These are phyloP conservation scores for Lithophane ornitopus DNA, from an alignment of 2,888 invertebrate species.

Conservation along the genomic window DNA sequence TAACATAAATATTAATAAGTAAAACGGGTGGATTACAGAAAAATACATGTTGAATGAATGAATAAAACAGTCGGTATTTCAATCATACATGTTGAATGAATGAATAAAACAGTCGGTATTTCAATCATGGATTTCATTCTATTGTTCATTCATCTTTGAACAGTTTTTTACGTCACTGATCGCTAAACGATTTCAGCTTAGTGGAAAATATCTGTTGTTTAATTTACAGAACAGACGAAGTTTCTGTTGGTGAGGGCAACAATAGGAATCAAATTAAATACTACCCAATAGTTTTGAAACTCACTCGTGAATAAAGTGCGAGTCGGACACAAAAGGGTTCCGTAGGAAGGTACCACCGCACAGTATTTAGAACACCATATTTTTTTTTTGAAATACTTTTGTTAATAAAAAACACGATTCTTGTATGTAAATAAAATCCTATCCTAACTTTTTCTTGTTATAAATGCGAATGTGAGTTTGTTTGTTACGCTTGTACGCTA, in stretches of 20 bases:
- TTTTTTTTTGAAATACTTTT: too few species aligned
- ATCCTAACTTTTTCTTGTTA: too few species aligned
- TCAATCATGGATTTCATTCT: slow-evolving; percentile 38
- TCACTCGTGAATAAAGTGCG: neutral
- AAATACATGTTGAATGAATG: slow-evolving; percentile 25
- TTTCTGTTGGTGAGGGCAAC: neutral
- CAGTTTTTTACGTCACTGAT: slow-evolving; percentile 7
- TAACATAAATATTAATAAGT: slow-evolving; percentile 27
- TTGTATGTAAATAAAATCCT: too few species aligned
- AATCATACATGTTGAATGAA: slow-evolving; percentile 32
- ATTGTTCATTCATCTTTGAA: slow-evolving; percentile 38
- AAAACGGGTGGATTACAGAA: slow-evolving; percentile 16
- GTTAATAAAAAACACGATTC: too few species aligned
- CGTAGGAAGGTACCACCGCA: too few species aligned
- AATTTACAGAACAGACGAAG: neutral
- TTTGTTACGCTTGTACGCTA: too few species aligned
- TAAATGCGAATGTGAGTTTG: too few species aligned
- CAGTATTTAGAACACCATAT: too few species aligned
- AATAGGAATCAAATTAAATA: slow-evolving; percentile 26
- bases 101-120: slow-evolving; percentile 32
- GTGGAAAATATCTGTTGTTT: slow-evolving; percentile 3
- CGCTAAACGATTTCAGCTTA: slow-evolving; percentile 2
- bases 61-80: slow-evolving; percentile 32
- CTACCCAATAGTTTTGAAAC: slow-evolving; percentile 19
- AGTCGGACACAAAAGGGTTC: too few species aligned